A percentile compares a stretch with the other conserved stretches of the same genome.
Conservation (phyloP, 2,888 invertebrate genomes). For the Meloe dianella region DNA sequence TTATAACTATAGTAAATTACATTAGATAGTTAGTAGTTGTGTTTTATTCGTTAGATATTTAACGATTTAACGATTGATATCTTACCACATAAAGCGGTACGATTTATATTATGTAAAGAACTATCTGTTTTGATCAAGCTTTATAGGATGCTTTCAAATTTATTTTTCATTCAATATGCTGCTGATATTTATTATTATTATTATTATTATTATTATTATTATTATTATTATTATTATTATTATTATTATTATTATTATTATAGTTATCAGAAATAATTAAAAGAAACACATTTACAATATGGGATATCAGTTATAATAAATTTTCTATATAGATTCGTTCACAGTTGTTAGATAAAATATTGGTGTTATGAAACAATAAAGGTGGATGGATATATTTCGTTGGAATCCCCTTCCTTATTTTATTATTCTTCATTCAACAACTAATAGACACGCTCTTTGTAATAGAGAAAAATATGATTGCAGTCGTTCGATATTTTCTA, state of each 20-base stretch:
- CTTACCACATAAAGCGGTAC: not conserved
- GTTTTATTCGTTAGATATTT: slow-evolving; percentile 6
- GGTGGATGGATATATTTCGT: slow-evolving; percentile 44
- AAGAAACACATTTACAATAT: slow-evolving; percentile 33
- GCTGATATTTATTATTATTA: slow-evolving; percentile 31
- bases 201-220: too few species aligned
- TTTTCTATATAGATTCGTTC: slow-evolving; percentile 36
- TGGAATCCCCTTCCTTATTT: slow-evolving; percentile 22
- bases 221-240: too few species aligned
- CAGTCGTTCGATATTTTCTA: too few species aligned
- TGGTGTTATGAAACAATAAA: slow-evolving; percentile 47
- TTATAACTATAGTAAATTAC: not conserved
- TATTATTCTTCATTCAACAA: not conserved
- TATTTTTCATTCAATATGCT: slow-evolving; percentile 21
- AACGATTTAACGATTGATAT: slow-evolving; percentile 3
- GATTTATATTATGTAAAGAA: slow-evolving; percentile 1
- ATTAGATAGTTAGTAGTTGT: not conserved
- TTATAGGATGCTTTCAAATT: slow-evolving; percentile 16
- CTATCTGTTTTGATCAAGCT: slow-evolving; percentile 7
- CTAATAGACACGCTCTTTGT: slow-evolving; percentile 18
- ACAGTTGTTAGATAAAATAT: slow-evolving; percentile 47
- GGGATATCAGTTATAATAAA: slow-evolving; percentile 36
- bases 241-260: slow-evolving; percentile 17
- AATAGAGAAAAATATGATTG: too few species aligned
- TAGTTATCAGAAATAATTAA: slow-evolving; percentile 36